These are phyloP conservation scores for Phasia obesa DNA, from an alignment of 2,888 invertebrate genomes.

Conservation along the genomic window DNA sequence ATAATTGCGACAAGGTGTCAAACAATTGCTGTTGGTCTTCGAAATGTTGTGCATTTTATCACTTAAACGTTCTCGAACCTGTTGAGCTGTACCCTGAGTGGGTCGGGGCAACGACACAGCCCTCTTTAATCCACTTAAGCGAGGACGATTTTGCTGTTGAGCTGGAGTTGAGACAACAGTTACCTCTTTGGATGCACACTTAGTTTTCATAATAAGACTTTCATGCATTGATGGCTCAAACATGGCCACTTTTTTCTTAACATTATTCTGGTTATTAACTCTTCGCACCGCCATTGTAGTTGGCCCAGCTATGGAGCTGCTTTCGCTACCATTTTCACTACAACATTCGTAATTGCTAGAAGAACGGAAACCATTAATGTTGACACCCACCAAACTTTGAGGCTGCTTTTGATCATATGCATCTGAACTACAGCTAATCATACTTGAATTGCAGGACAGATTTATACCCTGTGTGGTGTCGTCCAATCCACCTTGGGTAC, in stretches of 20 bases:
- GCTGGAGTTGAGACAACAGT: slow-evolving; percentile 51
- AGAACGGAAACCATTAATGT: slow-evolving; percentile 54
- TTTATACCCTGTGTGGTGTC: slow-evolving; percentile 80
- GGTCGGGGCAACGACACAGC: slow-evolving; percentile 81
- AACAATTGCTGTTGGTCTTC: slow-evolving; percentile 71
- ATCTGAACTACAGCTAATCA: slow-evolving; percentile 90
- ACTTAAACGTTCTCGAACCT: slow-evolving; percentile 85
- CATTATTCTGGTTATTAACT: slow-evolving; percentile 73
- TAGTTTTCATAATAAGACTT: slow-evolving; percentile 49
- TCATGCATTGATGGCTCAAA: slow-evolving; percentile 82
- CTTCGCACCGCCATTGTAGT: slow-evolving; percentile 69
- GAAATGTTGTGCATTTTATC: slow-evolving; percentile 82
- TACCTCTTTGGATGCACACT: slow-evolving; percentile 50
- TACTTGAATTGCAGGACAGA: slow-evolving; percentile 89
- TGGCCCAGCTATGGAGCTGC: slow-evolving; percentile 86
- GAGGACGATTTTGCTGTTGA: slow-evolving; percentile 82
- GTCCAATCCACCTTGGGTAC: slow-evolving; percentile 83
- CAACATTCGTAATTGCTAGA: slow-evolving; percentile 82
- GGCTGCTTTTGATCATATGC: slow-evolving; percentile 82
- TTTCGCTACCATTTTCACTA: slow-evolving; percentile 90
- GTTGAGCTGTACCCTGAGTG: slow-evolving; percentile 82
- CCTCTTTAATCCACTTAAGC: slow-evolving; percentile 84
- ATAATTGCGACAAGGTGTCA: slow-evolving; percentile 48
- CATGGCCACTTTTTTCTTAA: slow-evolving; percentile 85
- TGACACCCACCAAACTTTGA: slow-evolving; percentile 57